These are phyloP conservation scores for Ibycter americanus DNA, from an alignment of 2,797 vertebrate species.

Conservation along the genomic window DNA sequence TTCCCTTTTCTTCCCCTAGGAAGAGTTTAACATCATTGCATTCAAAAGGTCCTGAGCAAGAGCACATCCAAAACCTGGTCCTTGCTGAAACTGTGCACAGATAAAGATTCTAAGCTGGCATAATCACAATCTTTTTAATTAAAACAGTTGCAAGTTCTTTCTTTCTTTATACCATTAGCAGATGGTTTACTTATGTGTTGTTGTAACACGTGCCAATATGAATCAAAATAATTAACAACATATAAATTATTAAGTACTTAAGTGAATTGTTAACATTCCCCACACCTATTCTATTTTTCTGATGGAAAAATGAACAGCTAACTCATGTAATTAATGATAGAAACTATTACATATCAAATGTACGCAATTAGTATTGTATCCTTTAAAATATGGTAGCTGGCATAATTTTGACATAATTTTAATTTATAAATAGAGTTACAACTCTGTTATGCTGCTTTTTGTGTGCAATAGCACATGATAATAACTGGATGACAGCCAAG, in stretches of 20 bases:
- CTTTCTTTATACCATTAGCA: constrained; percentile 62
- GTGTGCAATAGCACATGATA: background rate
- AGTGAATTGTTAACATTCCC: constrained; percentile 54
- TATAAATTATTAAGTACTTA: constrained; percentile 69
- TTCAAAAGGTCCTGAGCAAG: background rate
- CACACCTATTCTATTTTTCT: constrained; percentile 43
- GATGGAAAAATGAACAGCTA: constrained; percentile 23
- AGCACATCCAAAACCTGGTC: background rate
- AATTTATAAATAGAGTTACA: background rate
- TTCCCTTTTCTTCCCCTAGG: background rate
- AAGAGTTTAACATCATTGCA: background rate
- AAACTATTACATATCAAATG: background rate
- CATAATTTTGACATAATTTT: background rate
- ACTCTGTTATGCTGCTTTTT: background rate
- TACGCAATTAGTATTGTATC: background rate
- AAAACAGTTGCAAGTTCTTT: constrained; percentile 46
- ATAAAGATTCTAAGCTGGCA: background rate
- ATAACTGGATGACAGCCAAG: background rate
- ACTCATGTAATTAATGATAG: background rate
- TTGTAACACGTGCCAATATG: constrained; percentile 27
- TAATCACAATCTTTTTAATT: constrained; percentile 38
- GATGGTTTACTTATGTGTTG: constrained; percentile 63
- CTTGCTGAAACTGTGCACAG: background rate
- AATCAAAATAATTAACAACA: constrained; percentile 74
- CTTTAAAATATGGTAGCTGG: background rate